phyloP scores from a whole-genome alignment of 2,113 vertebrate species.

The Colistium nudipinnis region DNA sequence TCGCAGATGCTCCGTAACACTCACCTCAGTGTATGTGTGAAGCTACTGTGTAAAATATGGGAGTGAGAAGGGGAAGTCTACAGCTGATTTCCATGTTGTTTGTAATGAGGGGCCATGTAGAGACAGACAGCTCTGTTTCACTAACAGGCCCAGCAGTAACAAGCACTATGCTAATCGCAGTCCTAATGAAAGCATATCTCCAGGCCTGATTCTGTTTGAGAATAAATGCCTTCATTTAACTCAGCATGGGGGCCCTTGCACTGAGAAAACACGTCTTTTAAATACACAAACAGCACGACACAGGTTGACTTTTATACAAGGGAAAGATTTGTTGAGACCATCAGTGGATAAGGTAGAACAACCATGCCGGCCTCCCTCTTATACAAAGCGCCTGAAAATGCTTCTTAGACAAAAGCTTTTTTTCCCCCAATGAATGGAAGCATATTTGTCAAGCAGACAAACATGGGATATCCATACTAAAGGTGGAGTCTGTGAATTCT shows the following conservation, averaged over 20 bases:
- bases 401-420: conserved; percentile 18
- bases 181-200: conserved; percentile 80
- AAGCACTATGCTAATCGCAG: conserved; percentile 80
- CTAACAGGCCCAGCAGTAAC: conserved; percentile 75
- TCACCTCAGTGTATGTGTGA: conserved; percentile 31
- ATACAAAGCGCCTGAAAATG: too few species aligned
- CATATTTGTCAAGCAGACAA: not conserved
- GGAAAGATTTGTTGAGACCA: conserved; percentile 64
- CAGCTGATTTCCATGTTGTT: conserved; percentile 60
- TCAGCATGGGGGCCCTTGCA: conserved; percentile 68
- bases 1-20: conserved; percentile 22
- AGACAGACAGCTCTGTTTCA: conserved; percentile 59
- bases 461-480: too few species aligned
- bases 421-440: conserved; percentile 7
- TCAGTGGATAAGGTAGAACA: conserved; percentile 42
- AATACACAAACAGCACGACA: conserved; percentile 75
- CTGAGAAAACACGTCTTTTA: conserved; percentile 71
- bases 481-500: too few species aligned
- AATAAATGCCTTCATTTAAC: conserved; percentile 81
- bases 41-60: conserved; percentile 21
- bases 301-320: conserved; percentile 59
- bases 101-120: conserved; percentile 65
- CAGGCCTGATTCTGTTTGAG: conserved; percentile 66
- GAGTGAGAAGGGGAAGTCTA: not conserved
- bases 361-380: not conserved